These are phyloP conservation scores for Urosaurus nigricauda DNA, from an alignment of 2,797 vertebrate species.

Conservation along the genomic window DNA sequence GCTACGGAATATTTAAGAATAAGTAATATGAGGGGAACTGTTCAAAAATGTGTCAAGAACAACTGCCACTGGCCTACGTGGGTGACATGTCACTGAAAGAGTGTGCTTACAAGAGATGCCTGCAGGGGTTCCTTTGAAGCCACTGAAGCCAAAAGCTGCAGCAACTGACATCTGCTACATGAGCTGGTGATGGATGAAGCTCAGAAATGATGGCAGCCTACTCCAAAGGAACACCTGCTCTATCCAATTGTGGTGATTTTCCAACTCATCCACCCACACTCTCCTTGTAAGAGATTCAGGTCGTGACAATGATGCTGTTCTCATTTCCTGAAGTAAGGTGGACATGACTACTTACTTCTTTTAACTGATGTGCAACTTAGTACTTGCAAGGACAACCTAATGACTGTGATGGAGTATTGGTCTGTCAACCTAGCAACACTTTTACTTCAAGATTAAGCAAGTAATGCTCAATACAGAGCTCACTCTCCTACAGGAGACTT, in stretches of 20 bases:
- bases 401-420: neutral
- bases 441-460: neutral
- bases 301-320: neutral
- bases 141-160: slow-evolving; percentile 46
- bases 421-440: neutral
- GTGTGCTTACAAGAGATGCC: slow-evolving; percentile 34
- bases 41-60: slow-evolving; percentile 29
- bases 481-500: neutral
- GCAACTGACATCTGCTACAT: slow-evolving; percentile 39
- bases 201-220: neutral
- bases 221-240: slow-evolving; percentile 17
- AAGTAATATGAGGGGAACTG: neutral
- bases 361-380: neutral
- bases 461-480: neutral
- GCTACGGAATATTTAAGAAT: slow-evolving; percentile 19
- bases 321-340: neutral
- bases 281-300: neutral
- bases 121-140: slow-evolving; percentile 50
- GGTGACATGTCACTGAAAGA: slow-evolving; percentile 47
- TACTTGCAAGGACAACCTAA: neutral
- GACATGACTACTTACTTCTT: neutral
- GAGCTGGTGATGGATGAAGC: slow-evolving; percentile 36
- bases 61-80: slow-evolving; percentile 34
- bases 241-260: neutral
- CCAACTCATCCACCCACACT: slow-evolving; percentile 31